phyloP scores from a whole-genome alignment of 2,797 vertebrate genomes.

The Eupleurogrammus muticus region DNA sequence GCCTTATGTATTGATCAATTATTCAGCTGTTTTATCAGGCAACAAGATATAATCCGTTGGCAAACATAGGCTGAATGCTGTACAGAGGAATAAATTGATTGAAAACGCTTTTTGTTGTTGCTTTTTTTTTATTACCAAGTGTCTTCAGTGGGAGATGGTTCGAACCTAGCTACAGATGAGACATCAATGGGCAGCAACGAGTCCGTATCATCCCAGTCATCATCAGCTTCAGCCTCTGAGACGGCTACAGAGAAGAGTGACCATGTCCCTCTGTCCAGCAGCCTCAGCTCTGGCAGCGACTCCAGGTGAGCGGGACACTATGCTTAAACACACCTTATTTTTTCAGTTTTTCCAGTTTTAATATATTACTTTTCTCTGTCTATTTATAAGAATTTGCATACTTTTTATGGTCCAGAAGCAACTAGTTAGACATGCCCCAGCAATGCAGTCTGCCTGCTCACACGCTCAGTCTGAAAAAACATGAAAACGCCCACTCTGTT shows the following conservation, averaged over 20 bases:
- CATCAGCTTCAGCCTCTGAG: slow-evolving; percentile 82
- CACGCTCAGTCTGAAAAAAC: too few relatives aligned
- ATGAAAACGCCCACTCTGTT: too few relatives aligned
- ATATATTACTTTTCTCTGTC: too few relatives aligned
- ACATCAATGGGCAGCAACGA: slow-evolving; percentile 91
- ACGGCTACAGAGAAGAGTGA: slow-evolving; percentile 82
- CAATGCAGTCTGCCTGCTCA: too few relatives aligned
- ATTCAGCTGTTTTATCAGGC: slow-evolving; percentile 55
- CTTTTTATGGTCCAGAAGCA: too few relatives aligned
- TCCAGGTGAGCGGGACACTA: slow-evolving; percentile 70
- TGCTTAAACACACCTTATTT: background rate
- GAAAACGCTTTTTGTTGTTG: slow-evolving; percentile 1
- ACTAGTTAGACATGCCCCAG: too few relatives aligned
- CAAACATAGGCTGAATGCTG: slow-evolving; percentile 23
- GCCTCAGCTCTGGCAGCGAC: slow-evolving; percentile 76
- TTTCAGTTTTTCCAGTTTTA: too few relatives aligned
- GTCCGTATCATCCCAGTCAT: slow-evolving; percentile 93
- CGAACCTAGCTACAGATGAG: slow-evolving; percentile 84
- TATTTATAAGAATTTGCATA: too few relatives aligned
- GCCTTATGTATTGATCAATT: slow-evolving; percentile 57
- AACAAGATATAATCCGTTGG: slow-evolving; percentile 21
- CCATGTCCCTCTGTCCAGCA: slow-evolving; percentile 76
- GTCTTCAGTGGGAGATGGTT: slow-evolving; percentile 77
- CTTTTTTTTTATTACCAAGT: slow-evolving; percentile 16
- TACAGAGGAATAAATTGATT: slow-evolving; percentile 24